phyloP scores from a whole-genome alignment of 2,888 invertebrate species.

The Rhagonycha fulva region DNA sequence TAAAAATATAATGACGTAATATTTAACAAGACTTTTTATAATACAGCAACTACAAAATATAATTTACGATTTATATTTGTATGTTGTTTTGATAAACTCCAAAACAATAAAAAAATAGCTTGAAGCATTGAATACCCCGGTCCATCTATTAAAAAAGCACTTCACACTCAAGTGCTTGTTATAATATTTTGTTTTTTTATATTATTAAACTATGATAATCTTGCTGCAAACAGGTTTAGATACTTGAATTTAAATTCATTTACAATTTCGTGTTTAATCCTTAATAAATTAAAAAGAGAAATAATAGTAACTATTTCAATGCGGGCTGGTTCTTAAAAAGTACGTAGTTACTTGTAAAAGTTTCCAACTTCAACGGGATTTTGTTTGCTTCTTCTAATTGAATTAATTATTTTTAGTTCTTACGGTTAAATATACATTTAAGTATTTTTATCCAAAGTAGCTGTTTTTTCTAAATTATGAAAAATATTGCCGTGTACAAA shows the following conservation, averaged over 20 bases:
- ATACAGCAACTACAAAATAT: neutral
- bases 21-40: neutral
- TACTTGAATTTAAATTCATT: conserved; percentile 22
- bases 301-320: neutral
- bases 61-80: neutral
- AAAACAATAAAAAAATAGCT: neutral
- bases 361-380: neutral
- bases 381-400: conserved; percentile 1
- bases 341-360: neutral
- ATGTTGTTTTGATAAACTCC: neutral
- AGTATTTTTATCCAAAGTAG: neutral
- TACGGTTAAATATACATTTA: neutral
- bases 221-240: conserved; percentile 28
- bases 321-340: neutral
- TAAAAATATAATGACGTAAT: neutral
- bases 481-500: neutral
- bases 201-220: conserved; percentile 20
- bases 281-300: conserved; percentile 22
- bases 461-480: neutral
- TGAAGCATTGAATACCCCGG: neutral
- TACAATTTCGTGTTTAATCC: conserved; percentile 24
- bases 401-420: neutral
- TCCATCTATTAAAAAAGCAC: neutral
- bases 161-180: conserved; percentile 19
- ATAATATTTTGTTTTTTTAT: conserved; percentile 12